Base-by-base conservation (phyloP, 2,888 invertebrate species). In the Drosophila flavopinicola region DNA sequence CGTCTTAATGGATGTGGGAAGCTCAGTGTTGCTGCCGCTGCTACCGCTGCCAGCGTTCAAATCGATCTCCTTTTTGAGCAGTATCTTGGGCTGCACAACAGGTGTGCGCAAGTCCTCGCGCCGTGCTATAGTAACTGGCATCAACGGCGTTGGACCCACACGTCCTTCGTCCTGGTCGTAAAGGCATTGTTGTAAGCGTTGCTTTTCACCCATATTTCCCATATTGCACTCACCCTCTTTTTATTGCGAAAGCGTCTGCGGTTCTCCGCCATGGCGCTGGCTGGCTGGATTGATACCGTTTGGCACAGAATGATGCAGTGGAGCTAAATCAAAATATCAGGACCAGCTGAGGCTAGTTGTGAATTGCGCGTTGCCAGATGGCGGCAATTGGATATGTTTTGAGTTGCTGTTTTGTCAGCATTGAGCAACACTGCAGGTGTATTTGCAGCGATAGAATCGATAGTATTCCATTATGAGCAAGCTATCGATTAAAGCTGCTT, bases 61-160 rank as follows among this genome's bases (percentile, higher is more conserved):
- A 6, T 64, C 70, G 13, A 20, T 20, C 6, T 89, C 90, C 4
- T 84, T 77, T 70, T 91, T 91, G 5, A 90, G 57, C 20, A 91
- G 59, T 41, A 91, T 90, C 74, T 91, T 91, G 2, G 90, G 91
- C 57, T 90, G 91, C 6, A 88, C 63, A 5, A 77, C 53, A 11
- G 48, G 4, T 39, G 64, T n/a, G 44, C 64, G 54, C 1, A 54
- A 47, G 2, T 84, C 75, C 47, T 89, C 89, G 7, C 88, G 79
- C 38, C 87, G 79, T 0, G 88, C 88, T 4, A 91, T 76, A 10
- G 88, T 89, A 6, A 90, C 77, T 0, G 88, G 85, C 0, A 84
- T 74, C 1, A 84, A 70, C 1, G 87, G 74, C 5, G 82, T 75
- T 32, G 80, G 75, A 38, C 88, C 83, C 41, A 20, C 42, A 5